phyloP scores from a whole-genome alignment of 2,888 invertebrate species.

The Melanchra persicariae region DNA sequence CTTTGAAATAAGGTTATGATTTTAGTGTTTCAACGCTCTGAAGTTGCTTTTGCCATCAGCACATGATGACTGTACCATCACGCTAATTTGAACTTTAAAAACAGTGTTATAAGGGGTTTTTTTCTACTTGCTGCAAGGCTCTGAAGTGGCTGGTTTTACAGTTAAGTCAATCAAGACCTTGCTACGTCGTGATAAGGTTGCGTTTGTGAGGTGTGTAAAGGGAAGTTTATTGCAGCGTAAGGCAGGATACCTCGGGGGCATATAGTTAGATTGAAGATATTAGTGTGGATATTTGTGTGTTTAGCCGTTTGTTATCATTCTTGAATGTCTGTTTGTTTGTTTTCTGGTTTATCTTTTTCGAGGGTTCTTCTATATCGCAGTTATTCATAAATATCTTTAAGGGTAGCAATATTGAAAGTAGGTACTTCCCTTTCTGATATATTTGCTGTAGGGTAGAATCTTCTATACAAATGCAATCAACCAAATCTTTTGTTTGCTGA shows the following conservation, averaged over 20 bases:
- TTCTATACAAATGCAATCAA: conserved; percentile 13
- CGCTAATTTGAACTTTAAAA: not conserved
- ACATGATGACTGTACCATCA: not conserved
- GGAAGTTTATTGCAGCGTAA: conserved; percentile 61
- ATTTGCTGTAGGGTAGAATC: not conserved
- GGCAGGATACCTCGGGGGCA: conserved; percentile 46
- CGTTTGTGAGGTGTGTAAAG: not conserved
- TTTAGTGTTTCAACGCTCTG: not conserved
- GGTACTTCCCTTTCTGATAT: not conserved
- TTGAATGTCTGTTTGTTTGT: conserved; percentile 32
- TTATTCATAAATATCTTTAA: conserved; percentile 21
- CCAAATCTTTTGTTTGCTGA: not conserved
- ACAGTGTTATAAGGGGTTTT: not conserved
- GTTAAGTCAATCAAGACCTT: conserved; percentile 10
- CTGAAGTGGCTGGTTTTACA: conserved; percentile 1
- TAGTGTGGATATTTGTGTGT: conserved; percentile 49
- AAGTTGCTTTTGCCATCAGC: conserved; percentile 8
- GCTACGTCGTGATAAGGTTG: not conserved
- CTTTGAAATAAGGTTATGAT: conserved; percentile 17
- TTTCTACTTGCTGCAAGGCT: not conserved
- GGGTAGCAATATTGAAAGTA: not conserved
- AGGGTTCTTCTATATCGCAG: conserved; percentile 2
- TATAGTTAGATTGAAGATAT: conserved; percentile 62
- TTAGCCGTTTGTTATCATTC: conserved; percentile 42
- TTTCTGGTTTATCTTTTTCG: conserved; percentile 25